These are phyloP conservation scores for Rhodinocichla rosea DNA, from an alignment of 2,113 vertebrate genomes.

Conservation along the genomic window DNA sequence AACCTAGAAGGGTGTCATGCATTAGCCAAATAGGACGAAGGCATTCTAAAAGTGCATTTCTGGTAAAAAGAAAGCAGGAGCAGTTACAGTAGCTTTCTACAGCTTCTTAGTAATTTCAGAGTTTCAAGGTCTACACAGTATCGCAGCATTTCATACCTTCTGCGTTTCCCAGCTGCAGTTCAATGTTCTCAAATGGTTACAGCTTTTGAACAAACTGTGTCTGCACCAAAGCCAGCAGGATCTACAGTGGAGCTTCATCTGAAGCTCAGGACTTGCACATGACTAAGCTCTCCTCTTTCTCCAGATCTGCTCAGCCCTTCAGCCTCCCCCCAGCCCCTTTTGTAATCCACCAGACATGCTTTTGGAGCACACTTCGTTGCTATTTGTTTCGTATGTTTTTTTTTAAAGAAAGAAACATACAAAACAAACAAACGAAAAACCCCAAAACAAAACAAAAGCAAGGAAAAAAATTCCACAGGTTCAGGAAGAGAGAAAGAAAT, in stretches of 20 bases:
- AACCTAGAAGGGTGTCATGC: not conserved
- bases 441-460: not conserved
- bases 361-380: constrained; percentile 38
- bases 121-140: constrained; percentile 60
- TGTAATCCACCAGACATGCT: constrained; percentile 32
- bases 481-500: constrained; percentile 60
- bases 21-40: constrained; percentile 37
- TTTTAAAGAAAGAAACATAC: not conserved
- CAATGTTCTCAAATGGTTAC: constrained; percentile 65
- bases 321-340: not conserved
- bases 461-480: not conserved
- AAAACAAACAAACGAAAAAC: not conserved
- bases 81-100: constrained; percentile 43
- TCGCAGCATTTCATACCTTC: constrained; percentile 47
- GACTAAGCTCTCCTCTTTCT: constrained; percentile 65
- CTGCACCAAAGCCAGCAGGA: constrained; percentile 56
- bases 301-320: constrained; percentile 37
- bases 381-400: not conserved
- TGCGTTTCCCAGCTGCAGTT: constrained; percentile 46
- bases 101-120: constrained; percentile 62
- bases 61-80: constrained; percentile 42
- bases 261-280: constrained; percentile 67
- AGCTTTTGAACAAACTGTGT: constrained; percentile 64
- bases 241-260: constrained; percentile 69
- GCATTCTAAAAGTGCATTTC: not conserved